Evolutionary conservation across 1,140 invertebrate species (phyloP).

Genomic region (Tribolium castaneum): DNA sequence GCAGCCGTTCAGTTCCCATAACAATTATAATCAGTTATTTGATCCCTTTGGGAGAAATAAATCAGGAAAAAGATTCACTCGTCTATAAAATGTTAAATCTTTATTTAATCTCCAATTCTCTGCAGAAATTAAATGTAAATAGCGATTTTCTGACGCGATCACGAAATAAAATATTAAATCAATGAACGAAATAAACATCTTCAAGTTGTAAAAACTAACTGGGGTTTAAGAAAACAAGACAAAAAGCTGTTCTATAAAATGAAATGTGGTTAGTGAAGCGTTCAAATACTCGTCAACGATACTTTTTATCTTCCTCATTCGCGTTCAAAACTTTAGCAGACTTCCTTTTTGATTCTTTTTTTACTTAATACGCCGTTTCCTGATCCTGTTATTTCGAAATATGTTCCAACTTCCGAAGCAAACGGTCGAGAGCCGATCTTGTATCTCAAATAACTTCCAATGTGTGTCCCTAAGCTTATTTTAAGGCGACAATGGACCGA

Average conservation of each 20-base stretch:
- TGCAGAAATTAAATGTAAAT: too few relatives aligned
- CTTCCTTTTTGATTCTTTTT: constrained; percentile 47
- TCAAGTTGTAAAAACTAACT: constrained; percentile 17
- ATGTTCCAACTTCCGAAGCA: constrained; percentile 45
- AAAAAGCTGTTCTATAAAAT: constrained; percentile 54
- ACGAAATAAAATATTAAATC: too few relatives aligned
- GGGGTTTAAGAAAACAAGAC: constrained; percentile 11
- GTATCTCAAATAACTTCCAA: constrained; percentile 22
- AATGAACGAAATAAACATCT: constrained; percentile 13
- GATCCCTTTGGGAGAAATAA: not conserved
- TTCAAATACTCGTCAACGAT: constrained; percentile 55
- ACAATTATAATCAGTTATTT: not conserved
- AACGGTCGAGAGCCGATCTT: constrained; percentile 10
- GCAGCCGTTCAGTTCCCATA: not conserved
- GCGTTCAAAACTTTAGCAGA: constrained; percentile 50
- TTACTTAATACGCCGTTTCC: constrained; percentile 53
- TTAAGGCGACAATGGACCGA: not conserved
- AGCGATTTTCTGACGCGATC: too few relatives aligned
- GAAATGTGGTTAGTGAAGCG: constrained; percentile 55
- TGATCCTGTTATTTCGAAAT: constrained; percentile 52
- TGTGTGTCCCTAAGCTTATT: constrained; percentile 12
- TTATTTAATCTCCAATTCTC: too few relatives aligned
- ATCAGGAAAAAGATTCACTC: not conserved
- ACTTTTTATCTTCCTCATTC: constrained; percentile 53
- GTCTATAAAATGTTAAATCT: not conserved